phyloP scores from a whole-genome alignment of 2,888 invertebrate genomes.

The Strigamia transsilvanica region DNA sequence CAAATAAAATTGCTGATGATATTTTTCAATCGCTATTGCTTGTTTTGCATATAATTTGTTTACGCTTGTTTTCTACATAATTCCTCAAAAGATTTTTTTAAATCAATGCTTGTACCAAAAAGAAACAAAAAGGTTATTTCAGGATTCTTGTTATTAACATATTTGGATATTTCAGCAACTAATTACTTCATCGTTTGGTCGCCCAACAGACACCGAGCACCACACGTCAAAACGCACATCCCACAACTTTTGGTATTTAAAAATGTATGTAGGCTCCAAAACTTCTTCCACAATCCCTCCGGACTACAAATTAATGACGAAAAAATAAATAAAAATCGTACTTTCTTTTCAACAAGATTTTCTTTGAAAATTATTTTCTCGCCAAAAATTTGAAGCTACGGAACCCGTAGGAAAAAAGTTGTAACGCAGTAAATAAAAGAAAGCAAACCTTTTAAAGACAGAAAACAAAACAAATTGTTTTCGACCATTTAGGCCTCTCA shows the following conservation, averaged over 20 bases:
- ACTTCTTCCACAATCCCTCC: background rate
- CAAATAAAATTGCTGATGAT: background rate
- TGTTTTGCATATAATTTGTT: background rate
- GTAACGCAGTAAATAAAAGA: background rate
- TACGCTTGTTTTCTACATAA: too few relatives aligned
- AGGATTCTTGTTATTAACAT: background rate
- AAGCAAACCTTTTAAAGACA: background rate
- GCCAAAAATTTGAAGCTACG: constrained; percentile 11
- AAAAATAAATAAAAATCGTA: background rate
- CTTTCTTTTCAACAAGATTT: background rate
- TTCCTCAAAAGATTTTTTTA: too few relatives aligned
- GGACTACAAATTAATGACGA: background rate
- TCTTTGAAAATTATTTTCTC: constrained; percentile 19
- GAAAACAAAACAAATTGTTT: too few relatives aligned
- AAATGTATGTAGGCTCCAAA: constrained; percentile 18
- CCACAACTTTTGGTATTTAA: constrained; percentile 16
- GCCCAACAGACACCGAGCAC: constrained; percentile 42
- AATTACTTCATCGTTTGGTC: constrained; percentile 6
- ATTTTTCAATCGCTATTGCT: background rate
- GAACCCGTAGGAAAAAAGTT: background rate
- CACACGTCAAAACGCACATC: constrained; percentile 41
- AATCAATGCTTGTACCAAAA: too few relatives aligned
- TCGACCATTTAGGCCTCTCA: constrained; percentile 19
- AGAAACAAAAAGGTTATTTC: too few relatives aligned
- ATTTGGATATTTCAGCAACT: background rate